Conservation (phyloP, 2,888 invertebrate genomes). For the Sarcophaga subvicina region DNA sequence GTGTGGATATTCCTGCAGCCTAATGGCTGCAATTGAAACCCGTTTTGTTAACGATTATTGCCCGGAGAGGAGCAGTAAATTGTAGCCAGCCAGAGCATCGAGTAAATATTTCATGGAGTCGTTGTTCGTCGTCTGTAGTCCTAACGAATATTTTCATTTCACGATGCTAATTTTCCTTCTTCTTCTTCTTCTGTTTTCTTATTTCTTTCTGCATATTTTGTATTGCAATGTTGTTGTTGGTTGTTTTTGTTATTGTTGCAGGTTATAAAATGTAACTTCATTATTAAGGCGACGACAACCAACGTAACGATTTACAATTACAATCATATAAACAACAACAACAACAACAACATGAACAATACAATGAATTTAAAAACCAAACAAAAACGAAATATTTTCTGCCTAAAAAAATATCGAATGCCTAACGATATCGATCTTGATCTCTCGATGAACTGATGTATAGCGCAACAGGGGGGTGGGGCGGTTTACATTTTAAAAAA, state of each 20-base stretch:
- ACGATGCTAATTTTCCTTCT: not conserved
- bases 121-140: not conserved
- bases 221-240: not conserved
- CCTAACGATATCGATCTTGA: too few species aligned
- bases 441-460: too few species aligned
- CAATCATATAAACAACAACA: conserved; percentile 38
- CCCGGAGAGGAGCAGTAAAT: not conserved
- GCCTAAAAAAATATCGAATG: too few species aligned
- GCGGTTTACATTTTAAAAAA: too few species aligned
- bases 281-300: conserved; percentile 1
- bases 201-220: not conserved
- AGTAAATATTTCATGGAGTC: conserved; percentile 46
- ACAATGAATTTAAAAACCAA: too few species aligned
- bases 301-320: not conserved
- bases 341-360: not conserved
- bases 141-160: conserved; percentile 30
- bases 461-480: too few species aligned
- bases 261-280: conserved; percentile 43
- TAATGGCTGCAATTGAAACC: conserved; percentile 50
- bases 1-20: not conserved
- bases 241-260: conserved; percentile 20
- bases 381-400: too few species aligned
- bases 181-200: too few species aligned
- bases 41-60: conserved; percentile 57
- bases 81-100: conserved; percentile 16